phyloP scores from a whole-genome alignment of 2,113 vertebrate species.

The Psittacula cyanocephala region DNA sequence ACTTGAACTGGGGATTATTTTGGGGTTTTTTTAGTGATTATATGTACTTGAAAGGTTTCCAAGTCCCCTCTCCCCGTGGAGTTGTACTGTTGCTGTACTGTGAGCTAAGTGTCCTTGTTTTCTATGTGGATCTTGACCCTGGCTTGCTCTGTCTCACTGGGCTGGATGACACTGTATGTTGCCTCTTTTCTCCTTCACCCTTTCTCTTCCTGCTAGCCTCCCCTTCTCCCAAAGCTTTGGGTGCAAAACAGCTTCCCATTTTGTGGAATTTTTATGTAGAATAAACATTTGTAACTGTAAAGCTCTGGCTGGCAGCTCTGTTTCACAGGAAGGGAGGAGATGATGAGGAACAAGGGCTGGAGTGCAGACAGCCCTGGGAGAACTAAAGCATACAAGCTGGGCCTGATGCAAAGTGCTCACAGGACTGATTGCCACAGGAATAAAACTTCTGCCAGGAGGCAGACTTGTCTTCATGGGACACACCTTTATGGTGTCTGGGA shows the following conservation, averaged over 20 bases:
- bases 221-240: slow-evolving; percentile 70
- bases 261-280: slow-evolving; percentile 84
- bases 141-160: slow-evolving; percentile 71
- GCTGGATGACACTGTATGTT: slow-evolving; percentile 67
- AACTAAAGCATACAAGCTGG: too few species aligned
- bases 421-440: not conserved
- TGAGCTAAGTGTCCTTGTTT: slow-evolving; percentile 70
- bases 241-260: slow-evolving; percentile 78
- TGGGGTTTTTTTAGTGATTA: slow-evolving; percentile 33
- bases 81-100: slow-evolving; percentile 57
- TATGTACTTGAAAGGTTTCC: slow-evolving; percentile 66
- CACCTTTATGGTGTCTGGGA: not conserved
- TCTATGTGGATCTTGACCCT: slow-evolving; percentile 60
- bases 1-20: slow-evolving; percentile 30
- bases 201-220: slow-evolving; percentile 5
- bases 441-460: not conserved
- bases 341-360: not conserved
- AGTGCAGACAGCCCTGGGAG: rapidly evolving
- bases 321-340: not conserved
- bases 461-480: not conserved
- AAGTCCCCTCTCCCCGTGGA: slow-evolving; percentile 6
- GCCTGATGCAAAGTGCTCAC: rapidly evolving
- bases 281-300: slow-evolving; percentile 81
- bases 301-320: not conserved
- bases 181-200: slow-evolving; percentile 52